Base-by-base conservation (phyloP, 2,797 vertebrate species). In the Aplochiton taeniatus region DNA sequence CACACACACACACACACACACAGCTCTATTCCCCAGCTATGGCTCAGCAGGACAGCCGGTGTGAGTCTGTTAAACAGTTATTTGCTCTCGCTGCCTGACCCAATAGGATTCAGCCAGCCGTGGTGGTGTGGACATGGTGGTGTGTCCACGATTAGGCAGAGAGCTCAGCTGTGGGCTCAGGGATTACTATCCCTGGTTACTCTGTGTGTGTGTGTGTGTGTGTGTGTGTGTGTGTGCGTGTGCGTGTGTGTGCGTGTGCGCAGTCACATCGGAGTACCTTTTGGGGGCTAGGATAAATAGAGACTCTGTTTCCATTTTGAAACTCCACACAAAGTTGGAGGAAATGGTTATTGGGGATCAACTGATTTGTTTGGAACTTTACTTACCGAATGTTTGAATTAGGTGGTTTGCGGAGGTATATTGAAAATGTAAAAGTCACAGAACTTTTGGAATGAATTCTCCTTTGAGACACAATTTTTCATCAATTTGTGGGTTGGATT, bases 41-140 rank as follows among this genome's bases (percentile, higher is more conserved):
- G 54, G 41, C 56, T 44, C 19, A 59, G 56, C 63, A 65, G 62
- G 63, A 64, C 53, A 60, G 18, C 17, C 58, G 45, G 72, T 61
- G 65, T 59, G 73, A 70, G 80, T 76, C 74, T 77, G 79, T 89
- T 85, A 86, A 89, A 87, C 43, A 69, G 73, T 73, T 90, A 83
- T 89, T 90, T 87, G 84, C 83, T 87, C 58, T 72, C 61, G 72
- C 81, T 83, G 83, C 80, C 88, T 87, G 85, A 89, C 78, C 85
- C 85, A 89, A 89, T 86, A 88, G 79, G 82, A 89, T 85, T 78
- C 83, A 89, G 77, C 79, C 83, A 87, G 83, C 69, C 75, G 31
- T 87, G 82, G 73, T 75, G 77, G 72, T 86, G 76, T 85, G 83
- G 83, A 83, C 82, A 85, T 69, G 77, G 62, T 68, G 69, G 73